Percentiles rank a stretch among this genome's conserved stretches.
These are phyloP conservation scores for Muntiacus reevesi DNA, from an alignment of 2,113 vertebrate genomes.

Conservation along the genomic window DNA sequence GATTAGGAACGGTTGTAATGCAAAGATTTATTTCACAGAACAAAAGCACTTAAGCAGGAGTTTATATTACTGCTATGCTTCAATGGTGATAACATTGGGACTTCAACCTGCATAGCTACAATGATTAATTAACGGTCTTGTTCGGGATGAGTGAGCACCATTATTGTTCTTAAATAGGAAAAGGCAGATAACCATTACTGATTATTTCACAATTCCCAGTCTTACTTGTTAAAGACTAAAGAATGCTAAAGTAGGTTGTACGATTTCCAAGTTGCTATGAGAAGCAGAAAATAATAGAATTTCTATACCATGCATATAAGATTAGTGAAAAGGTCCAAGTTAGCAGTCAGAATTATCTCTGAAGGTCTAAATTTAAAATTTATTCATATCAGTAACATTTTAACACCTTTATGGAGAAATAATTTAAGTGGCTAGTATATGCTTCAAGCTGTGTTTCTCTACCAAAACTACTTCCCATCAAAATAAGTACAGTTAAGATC, in stretches of 20 bases:
- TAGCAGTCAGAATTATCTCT: constrained; percentile 25
- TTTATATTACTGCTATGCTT: constrained; percentile 80
- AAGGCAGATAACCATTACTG: constrained; percentile 90
- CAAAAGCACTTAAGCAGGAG: constrained; percentile 79
- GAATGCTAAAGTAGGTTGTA: constrained; percentile 80
- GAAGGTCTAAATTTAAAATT: not conserved
- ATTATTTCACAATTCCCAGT: constrained; percentile 84
- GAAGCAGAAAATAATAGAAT: constrained; percentile 74
- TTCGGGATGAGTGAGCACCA: constrained; percentile 89
- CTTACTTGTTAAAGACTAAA: constrained; percentile 81
- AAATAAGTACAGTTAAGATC: not conserved
- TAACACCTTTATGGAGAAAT: not conserved
- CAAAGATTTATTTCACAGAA: constrained; percentile 81
- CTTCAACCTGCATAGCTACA: constrained; percentile 89
- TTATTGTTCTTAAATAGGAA: constrained; percentile 94
- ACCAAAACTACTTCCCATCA: not conserved
- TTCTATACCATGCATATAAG: constrained; percentile 58
- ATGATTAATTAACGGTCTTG: constrained; percentile 93
- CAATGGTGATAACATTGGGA: constrained; percentile 83
- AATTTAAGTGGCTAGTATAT: not conserved
- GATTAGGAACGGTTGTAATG: constrained; percentile 73
- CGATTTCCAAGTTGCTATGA: constrained; percentile 76
- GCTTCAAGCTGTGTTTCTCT: constrained; percentile 1
- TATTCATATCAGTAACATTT: not conserved
- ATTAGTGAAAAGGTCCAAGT: constrained; percentile 63